phyloP scores from a whole-genome alignment of 1,140 invertebrate genomes.

The Drosophila virilis region DNA sequence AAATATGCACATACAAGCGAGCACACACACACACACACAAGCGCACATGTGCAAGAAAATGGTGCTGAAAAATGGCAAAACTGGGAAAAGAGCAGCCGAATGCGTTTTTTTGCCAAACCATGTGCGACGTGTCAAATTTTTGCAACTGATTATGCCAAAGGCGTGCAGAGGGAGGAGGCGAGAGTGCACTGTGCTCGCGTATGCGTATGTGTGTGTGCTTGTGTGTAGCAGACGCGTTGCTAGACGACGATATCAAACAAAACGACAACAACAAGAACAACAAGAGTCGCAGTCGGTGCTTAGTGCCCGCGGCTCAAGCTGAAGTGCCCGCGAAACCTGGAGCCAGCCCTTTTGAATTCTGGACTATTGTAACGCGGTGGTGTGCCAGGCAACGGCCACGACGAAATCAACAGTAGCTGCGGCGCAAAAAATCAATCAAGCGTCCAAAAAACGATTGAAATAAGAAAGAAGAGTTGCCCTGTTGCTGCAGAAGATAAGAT shows the following conservation, averaged over 20 bases:
- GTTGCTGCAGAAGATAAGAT: too few species aligned
- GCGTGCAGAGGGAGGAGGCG: constrained; percentile 3
- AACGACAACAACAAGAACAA: constrained; percentile 51
- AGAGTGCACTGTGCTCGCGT: constrained; percentile 35
- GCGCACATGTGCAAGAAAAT: constrained; percentile 36
- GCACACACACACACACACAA: constrained; percentile 11
- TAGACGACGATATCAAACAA: constrained; percentile 80
- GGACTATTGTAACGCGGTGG: constrained; percentile 58
- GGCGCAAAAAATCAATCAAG: constrained; percentile 69
- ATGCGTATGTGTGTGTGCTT: constrained; percentile 14
- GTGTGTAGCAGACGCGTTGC: constrained; percentile 60
- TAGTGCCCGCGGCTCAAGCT: constrained; percentile 62
- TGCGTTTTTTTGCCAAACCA: constrained; percentile 37
- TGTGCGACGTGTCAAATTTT: constrained; percentile 71
- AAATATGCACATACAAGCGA: constrained; percentile 54
- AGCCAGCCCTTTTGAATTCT: background rate
- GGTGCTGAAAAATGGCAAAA: constrained; percentile 29
- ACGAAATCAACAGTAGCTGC: constrained; percentile 21
- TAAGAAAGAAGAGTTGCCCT: background rate
- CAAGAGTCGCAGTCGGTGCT: constrained; percentile 39
- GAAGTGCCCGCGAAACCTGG: constrained; percentile 30
- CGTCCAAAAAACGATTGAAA: constrained; percentile 37
- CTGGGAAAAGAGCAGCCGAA: constrained; percentile 13
- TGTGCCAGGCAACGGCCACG: constrained; percentile 47
- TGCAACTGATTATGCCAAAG: constrained; percentile 74